These are phyloP conservation scores for Cremastinae sp. DNA, from an alignment of 2,888 invertebrate species.

Conservation along the genomic window DNA sequence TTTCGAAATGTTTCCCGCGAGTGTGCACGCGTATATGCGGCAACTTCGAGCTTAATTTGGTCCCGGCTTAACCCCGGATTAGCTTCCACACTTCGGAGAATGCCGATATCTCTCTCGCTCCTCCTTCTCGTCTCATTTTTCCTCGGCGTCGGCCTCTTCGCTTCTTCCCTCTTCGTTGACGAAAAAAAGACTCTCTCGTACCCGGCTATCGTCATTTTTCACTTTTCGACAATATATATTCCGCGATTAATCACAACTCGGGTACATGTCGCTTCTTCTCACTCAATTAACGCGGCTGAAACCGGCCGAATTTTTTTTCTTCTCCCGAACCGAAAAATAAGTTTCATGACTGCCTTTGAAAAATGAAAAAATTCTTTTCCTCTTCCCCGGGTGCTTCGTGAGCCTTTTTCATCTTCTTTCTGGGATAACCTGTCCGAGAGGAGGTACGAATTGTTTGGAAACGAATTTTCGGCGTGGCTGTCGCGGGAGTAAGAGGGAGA, in stretches of 20 bases:
- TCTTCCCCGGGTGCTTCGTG: neutral
- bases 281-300: too few relatives aligned
- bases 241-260: neutral
- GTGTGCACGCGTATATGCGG: constrained; percentile 56
- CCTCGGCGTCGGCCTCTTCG: neutral
- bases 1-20: constrained; percentile 63
- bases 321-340: too few relatives aligned
- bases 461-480: constrained; percentile 45
- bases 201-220: too few relatives aligned
- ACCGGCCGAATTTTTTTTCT: too few relatives aligned
- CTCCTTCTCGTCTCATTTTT: neutral
- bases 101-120: constrained; percentile 28
- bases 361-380: too few relatives aligned
- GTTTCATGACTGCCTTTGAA: too few relatives aligned
- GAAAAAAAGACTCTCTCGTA: neutral
- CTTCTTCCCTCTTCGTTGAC: neutral
- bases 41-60: constrained; percentile 73
- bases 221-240: too few relatives aligned
- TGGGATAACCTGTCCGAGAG: neutral
- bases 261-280: too few relatives aligned
- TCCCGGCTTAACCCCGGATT: constrained; percentile 69
- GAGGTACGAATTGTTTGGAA: neutral
- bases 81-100: constrained; percentile 64
- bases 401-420: neutral
- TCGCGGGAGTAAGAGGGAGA: constrained; percentile 45